Evolutionary conservation across 1,140 invertebrate genomes (phyloP), one percentile per base, ranked within the genome.

Genomic region (Atopsyche davidsoni): DNA sequence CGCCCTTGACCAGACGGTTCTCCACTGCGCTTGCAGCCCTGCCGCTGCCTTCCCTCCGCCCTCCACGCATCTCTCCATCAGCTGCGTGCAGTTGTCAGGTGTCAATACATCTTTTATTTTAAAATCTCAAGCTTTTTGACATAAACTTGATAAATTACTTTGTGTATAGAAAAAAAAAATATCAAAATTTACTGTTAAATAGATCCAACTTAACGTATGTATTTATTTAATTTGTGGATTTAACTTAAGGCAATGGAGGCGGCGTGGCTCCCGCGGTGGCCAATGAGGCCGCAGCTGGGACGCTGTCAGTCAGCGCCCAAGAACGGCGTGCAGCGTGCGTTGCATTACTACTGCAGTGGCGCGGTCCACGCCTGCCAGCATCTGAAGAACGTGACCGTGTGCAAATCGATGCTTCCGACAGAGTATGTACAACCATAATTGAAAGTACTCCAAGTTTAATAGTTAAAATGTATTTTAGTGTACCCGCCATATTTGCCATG

Each of bases 291-390:
- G 31, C 24, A 16, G 41, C 24, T 3, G 21, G 3, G 3, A n/a
- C 23, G 2, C 24, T 53, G 22, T 47, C 51, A 21, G 44, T 70
- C 34, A 73, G 77, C 21, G 77, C 80, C 6, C 75, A 78, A 60
- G 77, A 81, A 60, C 58, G 79, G 21, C 63, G 80, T 45, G 72
- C 76, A 3, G 75, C 79, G 11, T 84, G 82, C 62, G 72, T 84
- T 11, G 68, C 74, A 34, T 62, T 85, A 34, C 60, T 85, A 7
- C 64, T 85, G 2, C 79, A 82, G 60, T 85, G 81, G 82, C 64
- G 76, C 50, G 79, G 80, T 2, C 63, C 59, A 2, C 56, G 73
- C 18, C 61, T 80, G 16, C 40, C 55, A 9, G 68, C 70, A 28
- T 72, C 74, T 53, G 78, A 79, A 13, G 69, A 73, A 17, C 64